A percentile compares a stretch with the other conserved stretches of the same genome.
Evolutionary conservation across 2,888 invertebrate genomes (phyloP).

Genomic region (Galerucella calmariensis): DNA sequence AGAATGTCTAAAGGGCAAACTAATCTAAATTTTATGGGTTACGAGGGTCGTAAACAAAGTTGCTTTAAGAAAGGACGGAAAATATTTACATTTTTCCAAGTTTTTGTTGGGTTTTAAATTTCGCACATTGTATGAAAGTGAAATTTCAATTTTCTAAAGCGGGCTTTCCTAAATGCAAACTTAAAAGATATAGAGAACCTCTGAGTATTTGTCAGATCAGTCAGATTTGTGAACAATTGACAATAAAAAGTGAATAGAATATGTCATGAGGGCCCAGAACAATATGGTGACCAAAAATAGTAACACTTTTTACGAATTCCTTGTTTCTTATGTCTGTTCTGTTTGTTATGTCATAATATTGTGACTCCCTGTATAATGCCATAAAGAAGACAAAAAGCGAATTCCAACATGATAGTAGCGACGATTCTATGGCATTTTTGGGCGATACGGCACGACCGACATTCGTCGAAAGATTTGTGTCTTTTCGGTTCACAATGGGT

Average conservation of each 20-base stretch:
- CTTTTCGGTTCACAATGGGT: conserved; percentile 63
- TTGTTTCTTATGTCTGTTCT: no score
- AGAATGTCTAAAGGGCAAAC: conserved; percentile 18
- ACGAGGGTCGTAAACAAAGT: conserved; percentile 1
- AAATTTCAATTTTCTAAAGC: no score
- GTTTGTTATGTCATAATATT: not conserved
- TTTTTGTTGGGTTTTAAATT: no score
- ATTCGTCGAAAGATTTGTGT: conserved; percentile 63
- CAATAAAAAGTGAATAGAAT: no score
- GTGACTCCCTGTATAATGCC: not conserved
- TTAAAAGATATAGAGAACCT: no score
- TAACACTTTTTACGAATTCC: no score
- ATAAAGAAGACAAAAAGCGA: conserved; percentile 35
- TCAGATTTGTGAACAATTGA: no score
- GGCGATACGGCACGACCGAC: conserved; percentile 50
- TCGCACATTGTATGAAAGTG: no score
- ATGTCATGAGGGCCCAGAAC: no score
- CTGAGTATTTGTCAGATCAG: no score
- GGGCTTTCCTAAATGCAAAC: no score
- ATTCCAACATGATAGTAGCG: conserved; percentile 38
- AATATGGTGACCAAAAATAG: no score
- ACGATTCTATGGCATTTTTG: conserved; percentile 47
- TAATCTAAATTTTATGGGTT: conserved; percentile 13
- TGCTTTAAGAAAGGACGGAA: not conserved
- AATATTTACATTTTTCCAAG: not conserved